Evolutionary conservation across 1,140 invertebrate species (phyloP), one percentile per base, ranked within the genome.

Genomic region (Pollicipes pollicipes): DNA sequence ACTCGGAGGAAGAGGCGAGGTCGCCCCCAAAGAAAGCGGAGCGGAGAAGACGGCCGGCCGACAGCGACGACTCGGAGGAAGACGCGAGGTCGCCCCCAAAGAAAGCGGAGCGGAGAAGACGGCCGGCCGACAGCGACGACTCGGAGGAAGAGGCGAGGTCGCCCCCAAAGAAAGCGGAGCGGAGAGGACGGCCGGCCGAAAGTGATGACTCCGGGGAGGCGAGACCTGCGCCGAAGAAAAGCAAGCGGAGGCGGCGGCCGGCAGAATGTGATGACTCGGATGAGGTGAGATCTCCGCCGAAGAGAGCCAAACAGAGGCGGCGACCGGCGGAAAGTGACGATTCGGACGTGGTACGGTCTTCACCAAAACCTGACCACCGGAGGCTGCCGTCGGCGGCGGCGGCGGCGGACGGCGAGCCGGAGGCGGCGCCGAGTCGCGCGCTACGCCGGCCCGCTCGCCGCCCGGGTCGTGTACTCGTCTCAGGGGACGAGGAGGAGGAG

Each of bases 401-500:
- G n/a, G n/a, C n/a, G n/a, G n/a, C n/a, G n/a, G n/a, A n/a, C n/a
- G n/a, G n/a, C 10, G 45, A 3, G 45, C 6, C 45, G 45, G 45
- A 10, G 45, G 10, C 6, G 45, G 45, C 45, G 45, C 13, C 17
- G 10, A 21, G 45, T 2, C 45, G 45, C 6, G 17, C 45, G 45
- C 13, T 2, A 6, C 45, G 45, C 13, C 45, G 45, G 13, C 13
- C 24, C 45, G 2, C 45, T 21, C 45, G 72, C n/a, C 70, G 75
- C 17, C 69, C 73, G 70, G 70, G 73, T 21, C 71, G 73, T 37
- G 69, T 72, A 32, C 70, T 69, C n/a, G 72, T 72, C 27, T 68
- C 73, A n/a, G n/a, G n/a, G 30, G 73, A 75, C 66, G 72, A 72
- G 37, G 75, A 75, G 31, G 73, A 74, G 13, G 45, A 37, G n/a